Conservation (phyloP, 2,888 invertebrate species). For the Chloroclysta siterata region DNA sequence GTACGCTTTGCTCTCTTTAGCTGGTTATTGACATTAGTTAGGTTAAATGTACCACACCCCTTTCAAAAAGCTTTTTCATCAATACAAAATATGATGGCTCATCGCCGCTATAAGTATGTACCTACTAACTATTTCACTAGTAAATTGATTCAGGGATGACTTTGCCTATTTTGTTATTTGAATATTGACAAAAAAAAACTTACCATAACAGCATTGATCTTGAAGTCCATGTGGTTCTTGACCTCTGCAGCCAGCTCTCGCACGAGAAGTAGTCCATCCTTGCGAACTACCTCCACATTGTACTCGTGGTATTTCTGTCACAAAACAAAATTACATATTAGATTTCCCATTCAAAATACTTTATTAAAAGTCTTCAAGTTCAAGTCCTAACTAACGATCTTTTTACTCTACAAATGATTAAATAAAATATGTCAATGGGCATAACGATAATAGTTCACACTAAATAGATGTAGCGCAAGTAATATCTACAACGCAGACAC, state of each 20-base stretch:
- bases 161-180: background rate
- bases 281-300: slow-evolving; percentile 91
- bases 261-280: slow-evolving; percentile 93
- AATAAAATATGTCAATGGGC: slow-evolving; percentile 20
- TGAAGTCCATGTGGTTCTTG: slow-evolving; percentile 97
- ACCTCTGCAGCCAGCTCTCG: slow-evolving; percentile 95
- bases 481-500: slow-evolving; percentile 61
- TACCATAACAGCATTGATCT: slow-evolving; percentile 96
- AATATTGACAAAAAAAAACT: slow-evolving; percentile 59
- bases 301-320: slow-evolving; percentile 91
- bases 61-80: too few relatives aligned
- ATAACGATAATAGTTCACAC: slow-evolving; percentile 32
- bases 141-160: background rate
- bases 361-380: background rate
- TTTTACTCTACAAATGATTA: slow-evolving; percentile 1
- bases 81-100: background rate
- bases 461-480: slow-evolving; percentile 51
- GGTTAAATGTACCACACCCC: too few relatives aligned
- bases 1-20: too few relatives aligned
- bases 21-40: too few relatives aligned
- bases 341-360: slow-evolving; percentile 2
- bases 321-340: slow-evolving; percentile 48
- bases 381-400: too few relatives aligned
- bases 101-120: too few relatives aligned
- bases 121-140: background rate